Percentiles rank a stretch among this genome's conserved stretches.
These are phyloP conservation scores for Eulemur rubriventer DNA, from an alignment of 2,797 vertebrate species.

Conservation along the genomic window DNA sequence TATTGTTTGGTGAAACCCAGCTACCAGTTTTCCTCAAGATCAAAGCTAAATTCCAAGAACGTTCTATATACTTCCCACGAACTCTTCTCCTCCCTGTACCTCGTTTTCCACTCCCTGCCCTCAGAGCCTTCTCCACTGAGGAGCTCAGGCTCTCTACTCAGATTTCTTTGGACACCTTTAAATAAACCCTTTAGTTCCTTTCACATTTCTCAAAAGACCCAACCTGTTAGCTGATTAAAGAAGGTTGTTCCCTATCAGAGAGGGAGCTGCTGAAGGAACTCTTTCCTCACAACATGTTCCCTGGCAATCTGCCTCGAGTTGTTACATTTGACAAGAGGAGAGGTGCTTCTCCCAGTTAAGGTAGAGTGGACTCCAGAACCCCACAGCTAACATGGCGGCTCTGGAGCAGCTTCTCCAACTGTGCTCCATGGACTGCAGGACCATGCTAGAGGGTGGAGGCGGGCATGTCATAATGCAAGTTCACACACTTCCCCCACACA, in stretches of 20 bases:
- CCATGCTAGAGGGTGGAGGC: accelerated
- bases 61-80: neutral
- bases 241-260: neutral
- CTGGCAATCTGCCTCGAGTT: neutral
- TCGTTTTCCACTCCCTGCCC: neutral
- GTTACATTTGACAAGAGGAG: neutral
- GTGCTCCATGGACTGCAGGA: neutral
- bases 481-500: neutral
- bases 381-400: neutral
- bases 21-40: neutral
- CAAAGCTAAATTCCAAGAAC: conserved; percentile 33
- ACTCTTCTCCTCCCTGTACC: neutral
- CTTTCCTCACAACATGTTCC: neutral
- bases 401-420: neutral
- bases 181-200: neutral
- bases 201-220: neutral
- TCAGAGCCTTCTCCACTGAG: neutral
- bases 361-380: neutral
- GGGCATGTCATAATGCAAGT: neutral
- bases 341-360: neutral
- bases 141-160: neutral
- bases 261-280: neutral
- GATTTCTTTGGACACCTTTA: neutral
- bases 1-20: neutral
- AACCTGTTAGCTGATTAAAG: neutral